Percentiles rank a stretch among this genome's conserved stretches.
phyloP scores from a whole-genome alignment of 2,888 invertebrate genomes.

The Xanthorhoe spadicearia region DNA sequence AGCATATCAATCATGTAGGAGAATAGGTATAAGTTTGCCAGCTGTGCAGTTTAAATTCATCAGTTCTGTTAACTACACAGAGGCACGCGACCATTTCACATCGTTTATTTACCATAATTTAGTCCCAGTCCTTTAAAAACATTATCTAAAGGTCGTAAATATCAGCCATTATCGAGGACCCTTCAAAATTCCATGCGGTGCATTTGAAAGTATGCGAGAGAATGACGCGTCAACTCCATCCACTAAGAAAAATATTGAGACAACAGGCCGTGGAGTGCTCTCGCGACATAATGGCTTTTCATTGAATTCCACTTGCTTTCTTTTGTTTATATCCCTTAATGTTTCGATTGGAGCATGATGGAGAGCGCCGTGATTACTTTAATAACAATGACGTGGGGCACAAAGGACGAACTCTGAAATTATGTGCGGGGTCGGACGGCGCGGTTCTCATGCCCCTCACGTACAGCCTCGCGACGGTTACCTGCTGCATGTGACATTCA shows the following conservation, averaged over 20 bases:
- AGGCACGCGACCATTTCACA: constrained; percentile 62
- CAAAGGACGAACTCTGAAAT: constrained; percentile 80
- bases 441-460: constrained; percentile 80
- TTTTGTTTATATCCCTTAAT: constrained; percentile 85
- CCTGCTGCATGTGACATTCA: constrained; percentile 72
- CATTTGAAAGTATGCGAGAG: constrained; percentile 75
- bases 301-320: constrained; percentile 82
- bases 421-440: constrained; percentile 75
- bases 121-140: constrained; percentile 72
- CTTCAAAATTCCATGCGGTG: constrained; percentile 81
- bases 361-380: constrained; percentile 83
- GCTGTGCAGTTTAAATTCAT: constrained; percentile 13
- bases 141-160: constrained; percentile 82
- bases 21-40: constrained; percentile 6
- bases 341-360: constrained; percentile 82
- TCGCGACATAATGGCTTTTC: constrained; percentile 84
- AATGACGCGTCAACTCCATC: constrained; percentile 81
- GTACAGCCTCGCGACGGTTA: constrained; percentile 68
- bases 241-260: constrained; percentile 84
- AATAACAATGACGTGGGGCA: constrained; percentile 80
- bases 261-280: constrained; percentile 77
- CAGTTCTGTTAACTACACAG: constrained; percentile 33
- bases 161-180: constrained; percentile 80
- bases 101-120: constrained; percentile 73
- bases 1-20: constrained; percentile 28